phyloP scores from a whole-genome alignment of 2,888 invertebrate genomes.

The Oxycera nigricornis region DNA sequence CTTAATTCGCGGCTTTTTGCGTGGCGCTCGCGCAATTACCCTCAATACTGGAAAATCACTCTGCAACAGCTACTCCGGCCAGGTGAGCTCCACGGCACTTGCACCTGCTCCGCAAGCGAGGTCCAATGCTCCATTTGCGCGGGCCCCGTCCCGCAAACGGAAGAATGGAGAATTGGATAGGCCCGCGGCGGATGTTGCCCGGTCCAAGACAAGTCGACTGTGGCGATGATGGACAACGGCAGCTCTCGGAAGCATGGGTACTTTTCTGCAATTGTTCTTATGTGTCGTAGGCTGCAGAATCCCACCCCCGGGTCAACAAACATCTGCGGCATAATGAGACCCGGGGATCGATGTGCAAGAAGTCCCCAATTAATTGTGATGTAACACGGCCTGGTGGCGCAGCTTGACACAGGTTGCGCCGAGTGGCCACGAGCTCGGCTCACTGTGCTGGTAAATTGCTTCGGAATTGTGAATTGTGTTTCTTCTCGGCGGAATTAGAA shows the following conservation, averaged over 20 bases:
- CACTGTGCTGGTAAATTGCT: constrained; percentile 33
- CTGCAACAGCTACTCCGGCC: too few relatives aligned
- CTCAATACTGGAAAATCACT: too few relatives aligned
- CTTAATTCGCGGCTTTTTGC: too few relatives aligned
- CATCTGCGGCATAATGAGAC: not conserved
- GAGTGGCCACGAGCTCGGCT: not conserved
- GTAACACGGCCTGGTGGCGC: constrained; percentile 24
- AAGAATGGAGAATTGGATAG: not conserved
- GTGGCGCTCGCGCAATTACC: too few relatives aligned
- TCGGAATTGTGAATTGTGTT: constrained; percentile 17
- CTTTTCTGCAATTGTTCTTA: not conserved
- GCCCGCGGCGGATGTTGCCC: not conserved
- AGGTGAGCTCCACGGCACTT: too few relatives aligned
- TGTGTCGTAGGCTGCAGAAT: not conserved
- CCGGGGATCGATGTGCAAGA: not conserved
- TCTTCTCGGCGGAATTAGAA: constrained; percentile 16
- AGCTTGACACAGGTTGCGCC: constrained; percentile 3
- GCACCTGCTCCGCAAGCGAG: too few relatives aligned
- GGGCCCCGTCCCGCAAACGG: not conserved
- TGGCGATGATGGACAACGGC: not conserved
- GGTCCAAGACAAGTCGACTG: too few relatives aligned
- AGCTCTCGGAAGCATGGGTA: not conserved
- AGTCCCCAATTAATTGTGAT: constrained; percentile 25
- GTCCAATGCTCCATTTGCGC: not conserved
- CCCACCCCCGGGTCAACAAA: not conserved